Evolutionary conservation across 1,140 invertebrate species (phyloP).

Genomic region (Gonatopus flavifemur): DNA sequence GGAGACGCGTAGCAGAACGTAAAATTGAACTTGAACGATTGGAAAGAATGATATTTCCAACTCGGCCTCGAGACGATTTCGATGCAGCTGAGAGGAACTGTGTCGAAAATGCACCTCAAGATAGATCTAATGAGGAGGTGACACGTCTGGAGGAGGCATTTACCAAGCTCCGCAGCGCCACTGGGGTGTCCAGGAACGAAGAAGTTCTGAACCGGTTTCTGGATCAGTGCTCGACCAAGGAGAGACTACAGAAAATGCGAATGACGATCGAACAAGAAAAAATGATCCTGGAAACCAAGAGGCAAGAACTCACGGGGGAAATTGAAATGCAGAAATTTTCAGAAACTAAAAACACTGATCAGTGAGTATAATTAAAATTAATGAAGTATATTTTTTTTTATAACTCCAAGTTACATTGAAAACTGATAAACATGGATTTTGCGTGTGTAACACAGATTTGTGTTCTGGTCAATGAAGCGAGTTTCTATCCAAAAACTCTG

Average conservation of each 20-base stretch:
- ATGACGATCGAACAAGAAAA: conserved; percentile 73
- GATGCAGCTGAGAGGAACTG: conserved; percentile 22
- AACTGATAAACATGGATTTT: too few species aligned
- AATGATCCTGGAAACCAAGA: conserved; percentile 66
- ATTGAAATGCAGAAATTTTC: conserved; percentile 77
- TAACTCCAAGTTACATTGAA: too few species aligned
- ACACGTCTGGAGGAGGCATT: conserved; percentile 68
- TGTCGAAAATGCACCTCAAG: conserved; percentile 31
- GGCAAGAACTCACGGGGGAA: conserved; percentile 67
- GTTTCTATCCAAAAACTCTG: too few species aligned
- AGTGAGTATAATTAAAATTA: conserved; percentile 62
- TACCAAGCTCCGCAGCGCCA: conserved; percentile 71
- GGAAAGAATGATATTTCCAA: conserved; percentile 70
- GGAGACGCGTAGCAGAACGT: conserved; percentile 68
- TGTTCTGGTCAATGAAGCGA: too few species aligned
- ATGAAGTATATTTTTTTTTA: background rate
- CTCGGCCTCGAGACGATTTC: conserved; percentile 41
- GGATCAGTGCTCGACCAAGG: conserved; percentile 69
- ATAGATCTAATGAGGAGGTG: conserved; percentile 46
- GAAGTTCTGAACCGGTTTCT: conserved; percentile 74
- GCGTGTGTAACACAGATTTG: too few species aligned
- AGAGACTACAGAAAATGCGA: conserved; percentile 68
- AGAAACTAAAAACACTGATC: conserved; percentile 75
- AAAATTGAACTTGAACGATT: conserved; percentile 70
- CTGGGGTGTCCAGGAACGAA: conserved; percentile 72